Percentiles rank a stretch among this genome's conserved stretches.
These are phyloP conservation scores for Anagrus nilaparvatae DNA, from an alignment of 1,140 invertebrate genomes.

Conservation along the genomic window DNA sequence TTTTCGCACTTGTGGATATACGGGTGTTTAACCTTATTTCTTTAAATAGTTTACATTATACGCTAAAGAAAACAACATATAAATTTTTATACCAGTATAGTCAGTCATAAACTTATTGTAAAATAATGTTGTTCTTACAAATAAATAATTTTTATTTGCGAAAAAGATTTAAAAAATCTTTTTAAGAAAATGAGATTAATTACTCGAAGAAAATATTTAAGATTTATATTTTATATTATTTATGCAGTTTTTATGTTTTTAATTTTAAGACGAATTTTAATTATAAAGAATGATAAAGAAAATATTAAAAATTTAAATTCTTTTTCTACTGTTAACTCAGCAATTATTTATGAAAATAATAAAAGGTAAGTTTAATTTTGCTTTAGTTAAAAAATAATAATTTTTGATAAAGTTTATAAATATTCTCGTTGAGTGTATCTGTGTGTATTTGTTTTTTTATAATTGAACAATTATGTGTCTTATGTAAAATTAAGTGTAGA, in stretches of 20 bases:
- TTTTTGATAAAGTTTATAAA: constrained; percentile 2
- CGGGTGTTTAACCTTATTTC: no score
- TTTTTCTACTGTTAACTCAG: constrained; percentile 4
- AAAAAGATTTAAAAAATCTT: constrained; percentile 2
- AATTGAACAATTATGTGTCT: no score
- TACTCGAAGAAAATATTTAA: constrained; percentile 23
- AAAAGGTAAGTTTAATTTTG: constrained; percentile 15
- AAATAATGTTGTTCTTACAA: constrained; percentile 1
- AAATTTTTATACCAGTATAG: not conserved
- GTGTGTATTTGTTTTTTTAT: not conserved
- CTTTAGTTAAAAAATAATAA: constrained; percentile 1
- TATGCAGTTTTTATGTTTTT: constrained; percentile 24
- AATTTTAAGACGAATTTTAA: constrained; percentile 24
- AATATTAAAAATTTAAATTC: constrained; percentile 10
- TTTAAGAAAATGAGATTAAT: constrained; percentile 23
- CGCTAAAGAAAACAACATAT: no score
- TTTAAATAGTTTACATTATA: no score
- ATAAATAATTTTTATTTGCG: constrained; percentile 2
- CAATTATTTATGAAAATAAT: constrained; percentile 17
- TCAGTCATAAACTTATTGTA: not conserved
- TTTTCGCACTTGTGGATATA: no score
- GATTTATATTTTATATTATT: constrained; percentile 19
- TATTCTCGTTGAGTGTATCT: not conserved
- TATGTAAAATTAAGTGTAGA: no score
- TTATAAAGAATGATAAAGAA: constrained; percentile 21